Conservation (phyloP, 1,140 invertebrate species). For the Ephestia elutella region DNA sequence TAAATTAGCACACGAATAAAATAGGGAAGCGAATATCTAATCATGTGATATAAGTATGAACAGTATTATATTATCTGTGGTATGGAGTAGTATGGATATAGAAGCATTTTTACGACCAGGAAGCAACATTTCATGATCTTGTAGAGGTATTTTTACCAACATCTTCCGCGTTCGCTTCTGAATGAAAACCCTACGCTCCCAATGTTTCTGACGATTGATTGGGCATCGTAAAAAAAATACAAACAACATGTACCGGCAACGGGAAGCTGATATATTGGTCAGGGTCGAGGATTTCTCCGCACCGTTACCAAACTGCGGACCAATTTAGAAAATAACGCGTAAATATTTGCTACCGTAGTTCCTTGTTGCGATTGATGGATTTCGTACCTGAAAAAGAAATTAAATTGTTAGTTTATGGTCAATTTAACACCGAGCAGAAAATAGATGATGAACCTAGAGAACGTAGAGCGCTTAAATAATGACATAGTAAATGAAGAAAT, state of each 20-base stretch:
- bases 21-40: too few species aligned
- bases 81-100: too few species aligned
- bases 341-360: not conserved
- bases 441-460: too few species aligned
- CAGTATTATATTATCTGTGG: too few species aligned
- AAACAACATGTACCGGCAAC: not conserved
- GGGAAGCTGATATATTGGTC: not conserved
- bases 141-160: not conserved
- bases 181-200: too few species aligned
- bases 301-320: not conserved
- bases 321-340: not conserved
- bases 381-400: not conserved
- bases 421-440: too few species aligned
- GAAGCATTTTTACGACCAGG: too few species aligned
- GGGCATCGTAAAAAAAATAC: not conserved
- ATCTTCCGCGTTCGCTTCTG: too few species aligned
- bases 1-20: too few species aligned
- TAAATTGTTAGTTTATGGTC: not conserved
- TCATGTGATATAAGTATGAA: too few species aligned
- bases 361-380: not conserved
- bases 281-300: slow-evolving; percentile 1
- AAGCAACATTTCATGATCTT: not conserved
- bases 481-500: too few species aligned
- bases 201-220: not conserved
- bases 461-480: too few species aligned